These are phyloP conservation scores for Echinops telfairi DNA, from an alignment of 2,113 vertebrate genomes.

Conservation along the genomic window DNA sequence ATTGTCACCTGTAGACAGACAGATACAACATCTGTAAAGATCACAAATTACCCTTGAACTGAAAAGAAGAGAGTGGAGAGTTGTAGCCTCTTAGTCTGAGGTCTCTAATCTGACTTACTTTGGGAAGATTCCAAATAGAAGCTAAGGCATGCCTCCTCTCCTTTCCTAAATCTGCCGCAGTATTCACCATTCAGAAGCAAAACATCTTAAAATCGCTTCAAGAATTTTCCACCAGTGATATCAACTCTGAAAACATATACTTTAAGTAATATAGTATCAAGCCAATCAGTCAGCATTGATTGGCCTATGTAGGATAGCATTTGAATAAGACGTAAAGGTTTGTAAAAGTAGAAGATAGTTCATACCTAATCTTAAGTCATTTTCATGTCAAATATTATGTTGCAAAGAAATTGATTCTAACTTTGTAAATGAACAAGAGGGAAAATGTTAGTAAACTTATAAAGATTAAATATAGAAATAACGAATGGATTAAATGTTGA, in stretches of 20 bases:
- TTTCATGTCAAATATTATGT: slow-evolving; percentile 10
- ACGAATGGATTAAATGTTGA: not conserved
- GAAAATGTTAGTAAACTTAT: slow-evolving; percentile 26
- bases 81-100: not conserved
- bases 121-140: not conserved
- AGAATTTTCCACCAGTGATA: not conserved
- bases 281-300: not conserved
- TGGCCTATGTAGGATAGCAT: not conserved
- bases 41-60: not conserved
- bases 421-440: slow-evolving; percentile 1
- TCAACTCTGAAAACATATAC: not conserved
- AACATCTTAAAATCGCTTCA: slow-evolving; percentile 34
- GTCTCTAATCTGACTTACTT: not conserved
- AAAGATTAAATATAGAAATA: slow-evolving; percentile 1
- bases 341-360: not conserved
- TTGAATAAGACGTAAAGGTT: not conserved
- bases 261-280: slow-evolving; percentile 13
- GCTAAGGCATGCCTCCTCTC: not conserved
- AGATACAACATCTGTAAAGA: not conserved
- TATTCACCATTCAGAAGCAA: slow-evolving; percentile 44
- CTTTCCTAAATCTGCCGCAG: slow-evolving; percentile 18
- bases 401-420: slow-evolving; percentile 15
- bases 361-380: not conserved
- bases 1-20: not conserved
- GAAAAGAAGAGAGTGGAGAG: not conserved